Evolutionary conservation across 2,888 invertebrate species (phyloP), one percentile per base, ranked within the genome.

Genomic region (Drosophila nr. perissopoda): DNA sequence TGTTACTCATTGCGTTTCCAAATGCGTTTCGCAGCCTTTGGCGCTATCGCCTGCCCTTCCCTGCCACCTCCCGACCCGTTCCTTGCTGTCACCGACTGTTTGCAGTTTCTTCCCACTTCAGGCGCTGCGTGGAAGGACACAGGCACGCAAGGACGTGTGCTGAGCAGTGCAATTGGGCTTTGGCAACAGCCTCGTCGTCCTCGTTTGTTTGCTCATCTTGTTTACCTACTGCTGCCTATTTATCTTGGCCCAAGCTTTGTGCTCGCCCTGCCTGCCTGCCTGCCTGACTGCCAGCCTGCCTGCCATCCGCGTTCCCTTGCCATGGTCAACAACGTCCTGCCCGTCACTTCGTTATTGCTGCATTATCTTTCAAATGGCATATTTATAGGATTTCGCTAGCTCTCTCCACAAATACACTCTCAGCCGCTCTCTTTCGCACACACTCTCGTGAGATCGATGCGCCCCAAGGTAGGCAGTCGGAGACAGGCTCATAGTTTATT

Each of bases 331-430:
- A 56, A n/a, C 64, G 38, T 70, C 63, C 74, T 60, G 48, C 51
- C 70, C 76, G 42, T 70, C 87, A 81, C 76, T 85, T 81, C 89
- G 82, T 81, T 89, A 85, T 88, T 88, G 88, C 83, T 81, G 83
- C 86, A 89, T 88, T 91, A 91, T 90, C 90, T 88, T 85, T 89
- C 91, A 89, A 89, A 91, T 91, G 90, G 81, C 90, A 89, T 90
- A 89, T 89, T 89, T 89, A 89, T 89, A 90, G 88, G 88, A 90
- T 89, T 89, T 89, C 70, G 64, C 77, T 46, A 33, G 48, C 81
- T 27, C 42, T 11, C 64, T n/a, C 16, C 4, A 25, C 46, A 46
- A 46, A 25, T 25, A 7, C 49, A 13, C 13, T 13, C 27, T 38
- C 46, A 46, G 25, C 25, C 25, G 25, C 52, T 25, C 57, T 38